Base-by-base conservation (phyloP, 2,113 vertebrate species). In the Phaethornis superciliosus region DNA sequence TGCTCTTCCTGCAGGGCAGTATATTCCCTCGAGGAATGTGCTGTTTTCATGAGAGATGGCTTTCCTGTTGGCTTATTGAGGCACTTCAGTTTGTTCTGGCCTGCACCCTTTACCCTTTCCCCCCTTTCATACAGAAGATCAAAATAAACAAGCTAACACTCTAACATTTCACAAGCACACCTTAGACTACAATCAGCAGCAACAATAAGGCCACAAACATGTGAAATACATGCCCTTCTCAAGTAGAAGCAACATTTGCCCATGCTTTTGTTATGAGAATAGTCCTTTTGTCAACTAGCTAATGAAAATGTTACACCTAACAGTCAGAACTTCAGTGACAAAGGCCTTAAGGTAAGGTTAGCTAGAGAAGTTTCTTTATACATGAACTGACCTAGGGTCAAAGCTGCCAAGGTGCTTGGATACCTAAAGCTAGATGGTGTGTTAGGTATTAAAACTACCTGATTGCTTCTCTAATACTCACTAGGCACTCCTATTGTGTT, bases 261-360 rank as follows among this genome's bases (percentile, higher is more conserved):
- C 54, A 28, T 27, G 28, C 5, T 54, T 83, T 63, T 78, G 28
- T 59, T 88, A 47, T 6, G 71, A 85, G 59, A 76, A 56, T 23
- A 80, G 33, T 8, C 33, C 16, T 11, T 78, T 85, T 75, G 62
- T 33, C 5, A 1, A 46, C 33, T 23, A 64, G 52, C 26, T 95
- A 89, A 95, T 81, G 78, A 72, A 93, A 94, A 88, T 83, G 56
- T 60, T 91, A 79, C 7, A 62, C 27, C 32, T 91, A 85, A 67
- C 71, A 91, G 52, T 23, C 56, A 54, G 30, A 94, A 70, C 28
- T 74, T 58, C 14, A 18, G 17, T 4, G 4, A 16, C 16, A 88
- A 90, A 82, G 32, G 33, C 26, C 59, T 80, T 46, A 54, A 89
- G 58, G 88, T 54, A 90, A 69, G 23, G 42, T 67, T 55, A 74